Evolutionary conservation across 2,113 vertebrate genomes (phyloP), one percentile per base, ranked within the genome.

Genomic region (Otis tarda): DNA sequence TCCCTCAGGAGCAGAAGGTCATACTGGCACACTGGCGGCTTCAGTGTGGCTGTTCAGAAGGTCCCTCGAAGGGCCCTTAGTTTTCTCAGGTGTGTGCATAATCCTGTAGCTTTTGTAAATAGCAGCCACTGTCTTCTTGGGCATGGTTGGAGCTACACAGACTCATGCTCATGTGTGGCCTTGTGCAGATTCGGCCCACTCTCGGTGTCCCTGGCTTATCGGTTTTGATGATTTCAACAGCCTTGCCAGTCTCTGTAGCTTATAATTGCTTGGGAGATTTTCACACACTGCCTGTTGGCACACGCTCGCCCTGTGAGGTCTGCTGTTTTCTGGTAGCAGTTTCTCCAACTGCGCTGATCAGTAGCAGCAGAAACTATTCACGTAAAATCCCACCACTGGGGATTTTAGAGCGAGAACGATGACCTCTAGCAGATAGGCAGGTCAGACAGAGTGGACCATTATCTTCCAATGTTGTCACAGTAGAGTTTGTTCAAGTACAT

Each of bases 11-110:
- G 25, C 67, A 25, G 35, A 8, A 12, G 33, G 57, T 5, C 8
- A 0, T 12, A 3, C 37, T 30, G 43, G 28, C 12, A 31, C 18
- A 4, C 7, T 8, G 3, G 50, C 7, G 30, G 9, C n/a, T n/a
- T 37, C 68, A 7, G 0, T 2, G 43, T 4, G 30, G 33, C 21
- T 9, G 10, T 59, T 47, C 39, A 37, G 73, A 31, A 27, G 9
- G 28, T 3, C 35, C 17, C 13, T 31, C 12, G 2, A 10, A 24
- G 8, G 22, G 22, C 18, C 16, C 8, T 20, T 18, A 1, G 6
- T 45, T 73, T 53, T 47, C 19, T 24, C 6, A 14, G 5, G 15
- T 6, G 20, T 1, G 0, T 37, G 30, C 16, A 2, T 31, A 28
- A 25, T 35, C 25, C 33, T 19, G 8, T 10, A 52, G 35, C 19